phyloP scores from a whole-genome alignment of 1,140 invertebrate genomes.

The Heliconius nattereri region DNA sequence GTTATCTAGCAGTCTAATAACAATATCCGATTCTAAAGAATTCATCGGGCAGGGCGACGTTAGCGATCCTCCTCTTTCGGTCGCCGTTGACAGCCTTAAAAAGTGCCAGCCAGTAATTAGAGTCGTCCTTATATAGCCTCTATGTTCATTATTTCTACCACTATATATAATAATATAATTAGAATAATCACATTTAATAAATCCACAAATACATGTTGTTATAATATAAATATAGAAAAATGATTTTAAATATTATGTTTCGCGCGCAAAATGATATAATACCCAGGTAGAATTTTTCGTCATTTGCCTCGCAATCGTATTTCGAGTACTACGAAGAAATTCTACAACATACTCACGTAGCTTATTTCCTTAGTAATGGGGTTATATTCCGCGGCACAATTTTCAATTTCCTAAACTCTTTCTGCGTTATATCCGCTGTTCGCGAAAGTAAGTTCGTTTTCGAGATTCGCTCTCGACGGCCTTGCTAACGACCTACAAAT shows the following conservation, averaged over 20 bases:
- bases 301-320: conserved; percentile 35
- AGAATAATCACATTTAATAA: neutral
- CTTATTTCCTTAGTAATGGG: conserved; percentile 77
- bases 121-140: no score
- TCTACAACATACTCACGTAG: conserved; percentile 73
- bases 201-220: neutral
- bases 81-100: no score
- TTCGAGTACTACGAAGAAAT: conserved; percentile 52
- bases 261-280: conserved; percentile 17
- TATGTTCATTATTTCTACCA: no score
- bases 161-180: neutral
- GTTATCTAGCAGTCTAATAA: no score
- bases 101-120: no score
- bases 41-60: no score
- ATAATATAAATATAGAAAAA: neutral
- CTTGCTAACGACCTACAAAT: conserved; percentile 38
- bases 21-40: no score
- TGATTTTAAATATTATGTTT: neutral
- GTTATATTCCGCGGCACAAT: conserved; percentile 73
- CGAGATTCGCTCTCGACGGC: conserved; percentile 41
- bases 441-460: conserved; percentile 47
- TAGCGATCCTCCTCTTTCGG: no score
- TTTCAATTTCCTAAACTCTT: conserved; percentile 78
- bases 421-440: conserved; percentile 63
- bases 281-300: conserved; percentile 31